Conservation (phyloP, 2,888 invertebrate genomes). For the Lymantria dispar region DNA sequence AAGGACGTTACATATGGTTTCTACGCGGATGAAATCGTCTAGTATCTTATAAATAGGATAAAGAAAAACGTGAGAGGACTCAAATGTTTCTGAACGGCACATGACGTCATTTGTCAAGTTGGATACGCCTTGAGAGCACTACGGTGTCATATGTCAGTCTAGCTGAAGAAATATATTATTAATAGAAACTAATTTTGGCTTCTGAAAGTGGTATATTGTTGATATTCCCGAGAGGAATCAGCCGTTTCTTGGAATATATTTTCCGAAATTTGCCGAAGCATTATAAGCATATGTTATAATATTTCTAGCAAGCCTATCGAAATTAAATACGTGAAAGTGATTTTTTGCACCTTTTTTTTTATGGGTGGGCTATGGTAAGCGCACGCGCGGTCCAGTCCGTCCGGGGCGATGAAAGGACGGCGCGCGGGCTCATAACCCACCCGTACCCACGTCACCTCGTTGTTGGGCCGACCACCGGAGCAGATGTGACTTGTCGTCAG, state of each 20-base stretch:
- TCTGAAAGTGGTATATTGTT: background rate
- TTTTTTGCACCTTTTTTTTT: no score
- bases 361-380: no score
- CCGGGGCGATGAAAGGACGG: no score
- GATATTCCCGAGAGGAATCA: background rate
- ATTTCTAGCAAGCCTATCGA: no score
- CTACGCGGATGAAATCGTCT: no score
- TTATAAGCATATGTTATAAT: background rate
- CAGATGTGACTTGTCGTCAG: no score
- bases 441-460: no score
- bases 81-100: background rate
- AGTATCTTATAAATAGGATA: background rate
- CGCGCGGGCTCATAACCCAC: no score
- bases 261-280: background rate
- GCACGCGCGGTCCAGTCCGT: no score
- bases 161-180: background rate
- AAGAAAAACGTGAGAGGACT: background rate
- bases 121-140: background rate
- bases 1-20: no score
- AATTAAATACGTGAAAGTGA: no score
- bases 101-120: constrained; percentile 2
- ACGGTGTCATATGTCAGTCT: background rate
- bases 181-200: background rate
- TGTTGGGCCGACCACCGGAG: no score
- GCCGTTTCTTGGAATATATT: background rate